phyloP scores from a whole-genome alignment of 2,113 vertebrate species.

The Bambusicola thoracicus region DNA sequence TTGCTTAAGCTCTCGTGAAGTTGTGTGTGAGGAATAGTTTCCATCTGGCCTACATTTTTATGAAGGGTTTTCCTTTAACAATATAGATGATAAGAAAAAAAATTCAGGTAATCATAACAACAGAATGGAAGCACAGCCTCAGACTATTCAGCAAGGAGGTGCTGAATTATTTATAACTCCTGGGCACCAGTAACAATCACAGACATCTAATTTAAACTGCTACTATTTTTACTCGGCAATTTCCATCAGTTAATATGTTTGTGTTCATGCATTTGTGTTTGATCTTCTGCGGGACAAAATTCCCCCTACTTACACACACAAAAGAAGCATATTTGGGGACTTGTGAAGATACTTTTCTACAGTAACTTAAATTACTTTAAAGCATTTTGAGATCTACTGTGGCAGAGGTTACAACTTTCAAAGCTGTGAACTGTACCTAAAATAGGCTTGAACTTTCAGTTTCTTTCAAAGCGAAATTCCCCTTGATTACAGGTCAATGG shows the following conservation, averaged over 20 bases:
- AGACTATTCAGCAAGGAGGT: slow-evolving; percentile 25
- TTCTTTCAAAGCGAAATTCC: slow-evolving; percentile 6
- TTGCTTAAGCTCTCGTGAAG: neutral
- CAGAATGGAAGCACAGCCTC: slow-evolving; percentile 22
- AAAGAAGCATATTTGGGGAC: slow-evolving; percentile 4
- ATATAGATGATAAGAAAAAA: slow-evolving; percentile 5
- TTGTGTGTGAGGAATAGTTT: slow-evolving; percentile 14
- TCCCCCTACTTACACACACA: neutral
- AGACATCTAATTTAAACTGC: slow-evolving; percentile 60
- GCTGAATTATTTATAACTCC: slow-evolving; percentile 70
- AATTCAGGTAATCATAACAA: slow-evolving; percentile 19
- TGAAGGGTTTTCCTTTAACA: slow-evolving; percentile 17
- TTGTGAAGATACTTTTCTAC: slow-evolving; percentile 5
- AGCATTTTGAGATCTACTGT: neutral
- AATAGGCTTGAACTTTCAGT: neutral
- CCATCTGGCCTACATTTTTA: slow-evolving; percentile 2
- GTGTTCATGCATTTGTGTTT: slow-evolving; percentile 43
- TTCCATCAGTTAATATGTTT: slow-evolving; percentile 57
- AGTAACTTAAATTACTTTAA: slow-evolving; percentile 7
- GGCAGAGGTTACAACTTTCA: neutral
- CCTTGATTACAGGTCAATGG: neutral
- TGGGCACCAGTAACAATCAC: slow-evolving; percentile 39
- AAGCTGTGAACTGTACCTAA: neutral
- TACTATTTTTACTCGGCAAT: slow-evolving; percentile 65
- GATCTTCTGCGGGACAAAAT: slow-evolving; percentile 49